Evolutionary conservation across 2,888 invertebrate genomes (phyloP).

Genomic region (Ectemnius lituratus): DNA sequence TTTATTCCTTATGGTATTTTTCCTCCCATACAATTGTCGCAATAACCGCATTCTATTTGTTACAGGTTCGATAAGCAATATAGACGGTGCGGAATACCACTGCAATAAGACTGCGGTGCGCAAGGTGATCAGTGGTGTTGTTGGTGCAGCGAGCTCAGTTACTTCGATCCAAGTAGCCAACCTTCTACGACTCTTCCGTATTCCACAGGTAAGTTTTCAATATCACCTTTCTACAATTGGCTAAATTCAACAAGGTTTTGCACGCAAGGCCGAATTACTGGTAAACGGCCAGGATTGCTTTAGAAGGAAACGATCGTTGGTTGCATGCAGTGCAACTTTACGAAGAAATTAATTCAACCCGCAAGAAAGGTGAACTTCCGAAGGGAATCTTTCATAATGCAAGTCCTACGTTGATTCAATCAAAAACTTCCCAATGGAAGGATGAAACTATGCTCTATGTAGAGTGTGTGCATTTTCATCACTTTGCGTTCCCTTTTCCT

Average conservation of each 20-base stretch:
- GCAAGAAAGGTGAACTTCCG: constrained; percentile 13
- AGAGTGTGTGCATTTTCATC: neutral
- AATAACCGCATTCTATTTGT: constrained; percentile 48
- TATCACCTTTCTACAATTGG: too few species aligned
- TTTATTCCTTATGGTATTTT: too few species aligned
- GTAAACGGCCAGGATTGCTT: too few species aligned
- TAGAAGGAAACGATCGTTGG: too few species aligned
- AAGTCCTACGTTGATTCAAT: constrained; percentile 18
- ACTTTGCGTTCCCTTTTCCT: too few species aligned
- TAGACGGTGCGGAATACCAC: constrained; percentile 91
- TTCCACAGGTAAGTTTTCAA: constrained; percentile 82
- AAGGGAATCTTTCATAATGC: constrained; percentile 1
- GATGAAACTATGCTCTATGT: neutral
- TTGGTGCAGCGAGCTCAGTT: constrained; percentile 94
- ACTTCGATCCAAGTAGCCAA: constrained; percentile 98
- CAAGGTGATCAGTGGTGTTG: constrained; percentile 92
- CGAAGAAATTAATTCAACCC: neutral
- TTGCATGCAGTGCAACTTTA: too few species aligned
- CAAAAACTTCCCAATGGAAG: constrained; percentile 22
- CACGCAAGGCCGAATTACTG: too few species aligned
- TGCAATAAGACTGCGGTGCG: constrained; percentile 91
- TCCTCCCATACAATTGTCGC: too few species aligned
- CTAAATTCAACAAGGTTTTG: too few species aligned
- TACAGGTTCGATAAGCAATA: constrained; percentile 96
- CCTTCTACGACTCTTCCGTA: constrained; percentile 92